Conservation (phyloP, 2,888 invertebrate genomes). For the Panzeria rudis region DNA sequence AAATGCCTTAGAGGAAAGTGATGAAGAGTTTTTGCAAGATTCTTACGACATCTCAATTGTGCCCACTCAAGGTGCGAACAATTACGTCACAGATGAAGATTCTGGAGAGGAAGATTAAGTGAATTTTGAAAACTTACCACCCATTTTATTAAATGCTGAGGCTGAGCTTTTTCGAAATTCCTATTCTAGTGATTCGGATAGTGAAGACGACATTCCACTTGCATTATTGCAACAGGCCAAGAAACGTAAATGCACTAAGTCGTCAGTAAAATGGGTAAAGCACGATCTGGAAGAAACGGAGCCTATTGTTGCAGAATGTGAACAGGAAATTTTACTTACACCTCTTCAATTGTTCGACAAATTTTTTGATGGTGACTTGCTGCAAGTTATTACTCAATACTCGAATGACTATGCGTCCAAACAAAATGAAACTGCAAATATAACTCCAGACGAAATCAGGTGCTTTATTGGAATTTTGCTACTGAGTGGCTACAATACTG, state of each 20-base stretch:
- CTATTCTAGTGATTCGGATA: constrained; percentile 38
- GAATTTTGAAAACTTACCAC: constrained; percentile 36
- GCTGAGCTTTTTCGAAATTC: constrained; percentile 12
- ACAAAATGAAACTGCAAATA: constrained; percentile 21
- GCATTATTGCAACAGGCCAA: constrained; percentile 33
- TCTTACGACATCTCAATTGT: no score
- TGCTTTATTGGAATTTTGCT: no score
- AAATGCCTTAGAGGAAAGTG: no score
- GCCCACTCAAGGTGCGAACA: no score
- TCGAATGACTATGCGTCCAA: neutral
- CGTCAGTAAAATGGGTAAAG: constrained; percentile 2
- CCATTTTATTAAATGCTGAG: constrained; percentile 16
- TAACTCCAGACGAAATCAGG: constrained; percentile 8
- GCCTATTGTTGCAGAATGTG: constrained; percentile 26
- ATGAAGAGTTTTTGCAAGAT: no score
- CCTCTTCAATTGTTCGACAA: constrained; percentile 20
- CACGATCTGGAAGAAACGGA: constrained; percentile 13
- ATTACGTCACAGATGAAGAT: constrained; percentile 9
- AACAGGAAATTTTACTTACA: constrained; percentile 27
- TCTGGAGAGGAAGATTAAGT: constrained; percentile 24
- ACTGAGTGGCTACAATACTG: no score
- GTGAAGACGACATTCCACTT: constrained; percentile 43
- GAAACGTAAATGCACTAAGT: no score
- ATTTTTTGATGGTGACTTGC: constrained; percentile 14
- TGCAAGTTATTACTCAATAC: no score